Conservation (phyloP, 2,113 vertebrate genomes). For the Hydropotes inermis region DNA sequence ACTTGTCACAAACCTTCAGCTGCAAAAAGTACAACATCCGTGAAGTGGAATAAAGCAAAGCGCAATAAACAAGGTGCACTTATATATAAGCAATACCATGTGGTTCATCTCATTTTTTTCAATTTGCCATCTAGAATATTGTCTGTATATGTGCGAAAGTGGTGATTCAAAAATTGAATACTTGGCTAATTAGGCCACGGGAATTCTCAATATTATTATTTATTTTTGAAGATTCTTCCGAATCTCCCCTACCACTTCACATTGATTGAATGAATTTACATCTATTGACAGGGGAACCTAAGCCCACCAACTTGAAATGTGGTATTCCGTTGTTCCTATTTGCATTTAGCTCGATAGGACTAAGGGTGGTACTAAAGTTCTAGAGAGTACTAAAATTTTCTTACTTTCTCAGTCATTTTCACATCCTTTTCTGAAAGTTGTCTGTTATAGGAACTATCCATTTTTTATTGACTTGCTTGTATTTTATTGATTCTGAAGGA, state of each 20-base stretch:
- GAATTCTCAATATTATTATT: neutral
- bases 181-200: neutral
- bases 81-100: neutral
- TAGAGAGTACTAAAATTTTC: neutral
- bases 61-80: neutral
- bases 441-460: neutral
- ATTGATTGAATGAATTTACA: neutral
- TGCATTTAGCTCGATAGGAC: neutral
- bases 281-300: neutral
- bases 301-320: neutral
- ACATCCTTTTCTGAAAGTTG: neutral
- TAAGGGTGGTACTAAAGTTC: neutral
- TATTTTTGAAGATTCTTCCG: neutral
- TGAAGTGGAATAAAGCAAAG: neutral
- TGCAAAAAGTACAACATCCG: neutral
- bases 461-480: neutral
- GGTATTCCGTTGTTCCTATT: neutral
- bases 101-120: neutral
- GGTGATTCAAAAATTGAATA: neutral
- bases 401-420: neutral
- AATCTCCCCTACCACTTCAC: neutral
- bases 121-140: neutral
- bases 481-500: neutral
- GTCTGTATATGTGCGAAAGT: neutral
- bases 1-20: neutral